A percentile compares a stretch with the other conserved stretches of the same genome.
These are phyloP conservation scores for Otolemur garnettii DNA, from an alignment of 2,113 vertebrate species.

Conservation along the genomic window DNA sequence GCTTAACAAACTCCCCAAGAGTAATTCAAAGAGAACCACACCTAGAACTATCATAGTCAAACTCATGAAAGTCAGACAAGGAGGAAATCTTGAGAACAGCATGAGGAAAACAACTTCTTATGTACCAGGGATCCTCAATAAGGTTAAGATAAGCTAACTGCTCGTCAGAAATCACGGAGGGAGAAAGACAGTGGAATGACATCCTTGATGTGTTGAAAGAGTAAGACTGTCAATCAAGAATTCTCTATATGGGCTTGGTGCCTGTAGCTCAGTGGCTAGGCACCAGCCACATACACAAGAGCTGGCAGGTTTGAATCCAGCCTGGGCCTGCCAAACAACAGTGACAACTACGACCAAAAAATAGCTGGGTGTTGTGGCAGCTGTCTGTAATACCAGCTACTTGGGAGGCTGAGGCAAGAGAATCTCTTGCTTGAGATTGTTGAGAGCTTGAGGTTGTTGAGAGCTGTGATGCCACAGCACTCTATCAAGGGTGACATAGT, in stretches of 20 bases:
- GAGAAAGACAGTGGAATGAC: not conserved
- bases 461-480: too few species aligned
- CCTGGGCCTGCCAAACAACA: too few species aligned
- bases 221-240: not conserved
- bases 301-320: too few species aligned
- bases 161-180: not conserved
- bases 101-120: not conserved
- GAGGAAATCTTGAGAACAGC: not conserved
- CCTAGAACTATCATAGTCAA: not conserved
- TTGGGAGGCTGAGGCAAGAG: too few species aligned
- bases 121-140: not conserved
- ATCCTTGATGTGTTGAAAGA: not conserved
- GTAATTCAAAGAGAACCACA: constrained; percentile 3
- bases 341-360: too few species aligned
- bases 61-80: not conserved
- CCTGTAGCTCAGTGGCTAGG: too few species aligned
- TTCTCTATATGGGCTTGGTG: not conserved
- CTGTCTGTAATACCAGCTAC: too few species aligned
- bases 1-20: not conserved
- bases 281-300: too few species aligned
- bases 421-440: too few species aligned
- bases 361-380: too few species aligned
- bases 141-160: not conserved
- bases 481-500: too few species aligned
- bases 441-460: too few species aligned